Evolutionary conservation across 2,797 vertebrate species (phyloP).

Genomic region (Silurus lanzhouensis): DNA sequence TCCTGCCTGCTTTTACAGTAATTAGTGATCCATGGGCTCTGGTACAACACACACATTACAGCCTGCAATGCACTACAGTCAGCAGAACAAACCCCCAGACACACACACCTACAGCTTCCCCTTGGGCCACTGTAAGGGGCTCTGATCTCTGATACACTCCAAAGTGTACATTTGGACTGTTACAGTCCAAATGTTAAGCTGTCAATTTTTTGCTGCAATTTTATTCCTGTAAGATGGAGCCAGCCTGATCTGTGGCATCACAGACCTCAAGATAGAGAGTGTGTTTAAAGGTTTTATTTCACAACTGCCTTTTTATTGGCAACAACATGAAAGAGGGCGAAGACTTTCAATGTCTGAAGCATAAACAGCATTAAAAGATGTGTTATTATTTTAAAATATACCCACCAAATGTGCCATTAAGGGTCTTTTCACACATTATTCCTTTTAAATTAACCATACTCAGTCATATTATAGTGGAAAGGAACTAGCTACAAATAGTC

Average conservation of each 20-base stretch:
- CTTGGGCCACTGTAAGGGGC: constrained; percentile 27
- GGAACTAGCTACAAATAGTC: neutral
- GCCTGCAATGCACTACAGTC: constrained; percentile 24
- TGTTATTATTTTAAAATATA: neutral
- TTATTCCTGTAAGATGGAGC: neutral
- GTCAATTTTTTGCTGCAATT: neutral
- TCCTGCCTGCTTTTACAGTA: constrained; percentile 43
- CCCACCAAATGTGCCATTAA: neutral
- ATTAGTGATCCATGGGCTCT: constrained; percentile 41
- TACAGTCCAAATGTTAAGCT: neutral
- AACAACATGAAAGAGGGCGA: neutral
- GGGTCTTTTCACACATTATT: neutral
- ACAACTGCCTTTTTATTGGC: neutral
- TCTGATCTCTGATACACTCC: constrained; percentile 47
- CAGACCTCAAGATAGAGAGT: neutral
- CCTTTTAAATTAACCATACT: neutral
- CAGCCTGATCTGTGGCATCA: neutral
- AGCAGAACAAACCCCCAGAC: constrained; percentile 16
- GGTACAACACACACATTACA: constrained; percentile 25
- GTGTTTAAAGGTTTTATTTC: neutral
- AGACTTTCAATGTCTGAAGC: neutral
- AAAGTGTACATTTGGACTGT: neutral
- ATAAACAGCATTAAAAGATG: neutral
- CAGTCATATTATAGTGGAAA: neutral
- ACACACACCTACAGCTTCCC: constrained; percentile 27